Evolutionary conservation across 2,113 vertebrate genomes (phyloP), one percentile per base, ranked within the genome.

Genomic region (Nycticorax nycticorax): DNA sequence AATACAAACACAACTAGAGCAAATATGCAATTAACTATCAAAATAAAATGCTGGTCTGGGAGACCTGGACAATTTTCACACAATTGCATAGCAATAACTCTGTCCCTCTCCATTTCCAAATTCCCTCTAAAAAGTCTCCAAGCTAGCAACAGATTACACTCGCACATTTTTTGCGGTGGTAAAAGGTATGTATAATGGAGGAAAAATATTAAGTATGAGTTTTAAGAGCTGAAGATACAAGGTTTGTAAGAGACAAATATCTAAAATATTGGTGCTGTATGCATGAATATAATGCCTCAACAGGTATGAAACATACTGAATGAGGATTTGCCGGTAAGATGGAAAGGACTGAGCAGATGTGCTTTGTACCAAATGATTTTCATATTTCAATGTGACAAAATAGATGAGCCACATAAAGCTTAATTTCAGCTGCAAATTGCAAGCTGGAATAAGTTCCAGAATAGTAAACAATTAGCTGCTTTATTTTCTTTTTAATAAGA

Each of bases 401-500:
- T 97, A 97, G 97, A 98, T 98, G 98, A 98, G 97, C 94, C 97
- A 98, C 98, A 98, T 98, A 98, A 98, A 98, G 96, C 94, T 96
- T 98, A 98, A 98, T 98, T 98, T 98, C 97, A 97, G 97, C 93
- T 97, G 98, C 98, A 98, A 98, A 98, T 98, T 98, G 96, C 98
- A 98, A 98, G 96, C 96, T 98, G 97, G 97, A 98, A 98, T 98
- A 98, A 98, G 92, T 98, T 98, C 97, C 97, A 98, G 97, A 97
- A 98, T 98, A 97, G 98, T 98, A 99, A 99, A 99, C 98, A 99
- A 98, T 99, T 98, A 99, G 98, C 96, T 97, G 97, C 97, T 98
- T 98, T 98, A 98, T 98, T 98, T 98, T 98, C 98, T 98, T 98
- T 98, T 98, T 98, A 98, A 98, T 98, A 99, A 98, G 97, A 98